These are phyloP conservation scores for Chanos chanos DNA, from an alignment of 2,797 vertebrate genomes.

Conservation along the genomic window DNA sequence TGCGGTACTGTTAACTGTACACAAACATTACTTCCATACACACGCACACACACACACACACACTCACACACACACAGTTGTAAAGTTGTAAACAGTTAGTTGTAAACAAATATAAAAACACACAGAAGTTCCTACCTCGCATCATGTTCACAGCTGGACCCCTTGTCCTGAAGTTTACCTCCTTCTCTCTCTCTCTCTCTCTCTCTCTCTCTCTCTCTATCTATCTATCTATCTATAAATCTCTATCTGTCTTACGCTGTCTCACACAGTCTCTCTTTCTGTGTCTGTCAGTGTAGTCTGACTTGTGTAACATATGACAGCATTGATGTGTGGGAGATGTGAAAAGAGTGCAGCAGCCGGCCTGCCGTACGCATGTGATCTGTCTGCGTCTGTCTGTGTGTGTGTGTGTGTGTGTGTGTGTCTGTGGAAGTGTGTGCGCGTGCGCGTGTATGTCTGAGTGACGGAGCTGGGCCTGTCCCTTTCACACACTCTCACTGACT, in stretches of 20 bases:
- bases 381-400: slow-evolving; percentile 15
- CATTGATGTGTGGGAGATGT: slow-evolving; percentile 37
- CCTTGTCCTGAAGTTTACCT: slow-evolving; percentile 16
- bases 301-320: slow-evolving; percentile 32
- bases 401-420: slow-evolving; percentile 24
- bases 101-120: no score
- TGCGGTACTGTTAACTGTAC: no score
- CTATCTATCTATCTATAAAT: slow-evolving; percentile 23
- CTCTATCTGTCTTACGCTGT: no score
- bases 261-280: no score
- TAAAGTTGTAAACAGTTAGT: no score
- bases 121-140: slow-evolving; percentile 71
- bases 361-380: no score
- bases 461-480: slow-evolving; percentile 40
- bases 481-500: slow-evolving; percentile 24
- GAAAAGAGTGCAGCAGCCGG: no score
- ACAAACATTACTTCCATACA: slow-evolving; percentile 26
- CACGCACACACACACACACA: slow-evolving; percentile 6
- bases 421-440: slow-evolving; percentile 20
- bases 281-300: no score
- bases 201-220: slow-evolving; percentile 30
- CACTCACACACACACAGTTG: slow-evolving; percentile 18
- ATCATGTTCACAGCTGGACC: slow-evolving; percentile 65
- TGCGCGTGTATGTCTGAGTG: slow-evolving; percentile 26
- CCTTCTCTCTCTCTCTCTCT: slow-evolving; percentile 23